Evolutionary conservation across 2,113 vertebrate species (phyloP).

Genomic region (Tamias sibiricus): DNA sequence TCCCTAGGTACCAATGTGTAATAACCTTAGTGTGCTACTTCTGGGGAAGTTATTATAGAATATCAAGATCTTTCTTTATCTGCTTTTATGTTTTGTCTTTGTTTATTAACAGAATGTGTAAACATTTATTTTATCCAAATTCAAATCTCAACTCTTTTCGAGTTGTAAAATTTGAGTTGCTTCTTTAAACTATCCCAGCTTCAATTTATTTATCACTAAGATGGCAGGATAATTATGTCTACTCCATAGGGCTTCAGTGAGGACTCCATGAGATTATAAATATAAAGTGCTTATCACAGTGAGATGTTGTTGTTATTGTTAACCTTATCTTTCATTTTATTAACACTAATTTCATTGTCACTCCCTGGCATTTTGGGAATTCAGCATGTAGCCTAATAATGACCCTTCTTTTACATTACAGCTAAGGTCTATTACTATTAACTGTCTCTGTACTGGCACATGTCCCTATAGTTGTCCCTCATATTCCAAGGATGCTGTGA

Average conservation of each 20-base stretch:
- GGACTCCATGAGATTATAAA: neutral
- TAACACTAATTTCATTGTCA: neutral
- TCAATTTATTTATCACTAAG: neutral
- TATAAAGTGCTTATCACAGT: neutral
- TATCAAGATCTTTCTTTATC: neutral
- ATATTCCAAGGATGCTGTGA: neutral
- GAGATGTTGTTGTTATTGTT: neutral
- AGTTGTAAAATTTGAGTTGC: neutral
- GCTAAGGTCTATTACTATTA: neutral
- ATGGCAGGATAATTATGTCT: rapidly evolving
- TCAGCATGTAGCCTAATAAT: neutral
- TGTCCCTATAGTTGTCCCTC: neutral
- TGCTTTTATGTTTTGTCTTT: neutral
- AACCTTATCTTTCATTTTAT: neutral
- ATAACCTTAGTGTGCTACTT: neutral
- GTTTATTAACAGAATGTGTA: neutral
- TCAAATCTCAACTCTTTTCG: neutral
- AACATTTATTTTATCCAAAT: neutral
- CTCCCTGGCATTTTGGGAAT: neutral
- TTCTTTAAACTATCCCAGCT: neutral
- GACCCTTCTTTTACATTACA: neutral
- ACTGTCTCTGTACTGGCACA: no score
- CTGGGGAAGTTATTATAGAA: neutral
- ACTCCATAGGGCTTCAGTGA: neutral
- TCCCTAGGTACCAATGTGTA: neutral